These are phyloP conservation scores for Melanocharis versteri DNA, from an alignment of 2,113 vertebrate genomes.

Conservation along the genomic window DNA sequence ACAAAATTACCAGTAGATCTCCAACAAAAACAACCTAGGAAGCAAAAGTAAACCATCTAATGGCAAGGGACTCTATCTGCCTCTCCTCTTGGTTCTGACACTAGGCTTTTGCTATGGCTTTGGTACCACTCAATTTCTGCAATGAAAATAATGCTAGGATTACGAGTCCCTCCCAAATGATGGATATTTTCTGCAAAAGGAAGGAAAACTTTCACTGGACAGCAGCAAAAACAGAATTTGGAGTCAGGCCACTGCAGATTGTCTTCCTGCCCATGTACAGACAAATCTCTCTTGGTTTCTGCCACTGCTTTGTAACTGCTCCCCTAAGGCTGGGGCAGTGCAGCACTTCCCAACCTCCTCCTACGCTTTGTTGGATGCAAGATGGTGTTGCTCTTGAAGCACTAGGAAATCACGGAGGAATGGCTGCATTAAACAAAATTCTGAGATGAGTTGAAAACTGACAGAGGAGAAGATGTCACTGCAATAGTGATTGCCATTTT, in stretches of 20 bases:
- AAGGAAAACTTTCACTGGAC: not conserved
- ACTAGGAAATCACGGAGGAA: not conserved
- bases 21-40: not conserved
- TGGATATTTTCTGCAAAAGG: not conserved
- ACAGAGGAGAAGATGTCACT: not conserved
- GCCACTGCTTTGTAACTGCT: not conserved
- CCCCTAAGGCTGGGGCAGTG: not conserved
- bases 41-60: not conserved
- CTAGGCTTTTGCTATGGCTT: not conserved
- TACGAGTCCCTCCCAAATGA: not conserved
- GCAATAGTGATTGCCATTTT: not conserved
- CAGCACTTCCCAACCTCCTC: not conserved
- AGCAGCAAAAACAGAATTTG: not conserved
- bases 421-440: not conserved
- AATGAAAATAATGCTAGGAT: not conserved
- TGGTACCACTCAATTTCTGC: not conserved
- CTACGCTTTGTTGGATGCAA: fast-evolving
- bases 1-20: not conserved
- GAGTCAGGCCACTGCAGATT: not conserved
- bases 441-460: not conserved
- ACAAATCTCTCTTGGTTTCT: not conserved
- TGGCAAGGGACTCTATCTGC: not conserved
- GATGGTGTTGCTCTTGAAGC: not conserved
- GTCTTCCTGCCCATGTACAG: not conserved
- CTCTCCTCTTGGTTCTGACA: not conserved